These are phyloP conservation scores for Nyctibius grandis DNA, from an alignment of 2,797 vertebrate genomes.

Conservation along the genomic window DNA sequence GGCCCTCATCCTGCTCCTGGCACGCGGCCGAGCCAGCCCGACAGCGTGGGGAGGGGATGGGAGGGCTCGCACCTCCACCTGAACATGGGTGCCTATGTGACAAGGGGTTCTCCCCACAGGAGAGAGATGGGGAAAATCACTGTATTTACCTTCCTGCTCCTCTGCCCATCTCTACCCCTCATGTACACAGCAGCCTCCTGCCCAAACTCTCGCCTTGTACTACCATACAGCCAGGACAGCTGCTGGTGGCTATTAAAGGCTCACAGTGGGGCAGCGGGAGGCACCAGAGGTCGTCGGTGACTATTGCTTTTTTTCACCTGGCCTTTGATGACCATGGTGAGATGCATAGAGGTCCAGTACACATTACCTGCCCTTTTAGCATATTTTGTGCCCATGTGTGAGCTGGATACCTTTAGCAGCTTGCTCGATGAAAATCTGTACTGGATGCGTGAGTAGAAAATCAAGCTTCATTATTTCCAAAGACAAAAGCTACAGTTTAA, in stretches of 20 bases:
- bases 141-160: background rate
- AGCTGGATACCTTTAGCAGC: background rate
- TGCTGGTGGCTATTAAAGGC: background rate
- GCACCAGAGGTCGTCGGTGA: background rate
- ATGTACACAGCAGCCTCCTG: fast-evolving
- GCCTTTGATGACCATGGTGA: background rate
- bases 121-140: background rate
- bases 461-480: background rate
- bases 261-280: background rate
- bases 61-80: background rate
- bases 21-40: fast-evolving
- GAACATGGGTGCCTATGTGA: fast-evolving
- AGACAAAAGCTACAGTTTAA: background rate
- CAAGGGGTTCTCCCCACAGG: background rate
- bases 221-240: too few relatives aligned
- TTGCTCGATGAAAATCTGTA: background rate
- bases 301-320: background rate
- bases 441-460: background rate
- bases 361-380: background rate
- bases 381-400: background rate
- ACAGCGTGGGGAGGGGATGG: fast-evolving
- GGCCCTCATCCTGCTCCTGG: background rate
- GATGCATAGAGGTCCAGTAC: background rate
- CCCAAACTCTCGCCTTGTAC: background rate
- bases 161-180: background rate